A percentile compares a stretch with the other conserved stretches of the same genome.
These are phyloP conservation scores for Eumeta japonica DNA, from an alignment of 1,140 invertebrate genomes.

Conservation along the genomic window DNA sequence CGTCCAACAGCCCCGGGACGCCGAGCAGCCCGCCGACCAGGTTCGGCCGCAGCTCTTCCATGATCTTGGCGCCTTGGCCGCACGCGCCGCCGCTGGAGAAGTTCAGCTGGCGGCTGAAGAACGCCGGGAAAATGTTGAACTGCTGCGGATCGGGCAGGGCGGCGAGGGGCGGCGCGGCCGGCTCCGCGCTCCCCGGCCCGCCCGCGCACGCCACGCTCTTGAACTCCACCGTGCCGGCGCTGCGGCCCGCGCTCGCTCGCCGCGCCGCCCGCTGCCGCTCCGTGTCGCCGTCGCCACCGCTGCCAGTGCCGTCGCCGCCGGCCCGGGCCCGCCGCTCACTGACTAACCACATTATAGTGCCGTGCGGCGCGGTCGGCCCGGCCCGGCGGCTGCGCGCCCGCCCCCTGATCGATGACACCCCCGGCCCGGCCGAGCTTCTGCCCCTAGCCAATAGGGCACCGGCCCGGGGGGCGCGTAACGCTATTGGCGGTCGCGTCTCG, in stretches of 20 bases:
- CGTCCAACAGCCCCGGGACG: slow-evolving; percentile 72
- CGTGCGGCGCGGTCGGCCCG: slow-evolving; percentile 32
- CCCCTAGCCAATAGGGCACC: slow-evolving; percentile 11
- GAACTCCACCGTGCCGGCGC: slow-evolving; percentile 57
- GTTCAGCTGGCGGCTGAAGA: slow-evolving; percentile 82
- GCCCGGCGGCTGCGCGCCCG: slow-evolving; percentile 51
- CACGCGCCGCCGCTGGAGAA: slow-evolving; percentile 68
- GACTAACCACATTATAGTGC: slow-evolving; percentile 55
- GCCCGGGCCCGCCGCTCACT: slow-evolving; percentile 50
- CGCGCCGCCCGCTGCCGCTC: slow-evolving; percentile 29
- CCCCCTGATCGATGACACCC: slow-evolving; percentile 38
- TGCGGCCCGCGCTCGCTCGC: slow-evolving; percentile 43
- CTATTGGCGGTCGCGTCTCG: slow-evolving; percentile 14
- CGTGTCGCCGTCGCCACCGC: slow-evolving; percentile 31
- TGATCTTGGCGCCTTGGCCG: slow-evolving; percentile 70
- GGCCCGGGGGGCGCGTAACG: slow-evolving; percentile 28
- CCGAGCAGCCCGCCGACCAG: slow-evolving; percentile 74
- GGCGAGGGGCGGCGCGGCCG: slow-evolving; percentile 61
- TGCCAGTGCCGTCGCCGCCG: slow-evolving; percentile 34
- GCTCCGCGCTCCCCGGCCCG: slow-evolving; percentile 53
- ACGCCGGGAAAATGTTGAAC: slow-evolving; percentile 87
- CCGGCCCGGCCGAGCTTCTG: slow-evolving; percentile 34
- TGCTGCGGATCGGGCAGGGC: slow-evolving; percentile 67
- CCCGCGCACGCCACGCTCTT: slow-evolving; percentile 56
- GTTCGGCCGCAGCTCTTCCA: slow-evolving; percentile 82